Evolutionary conservation across 2,113 vertebrate species (phyloP).

Genomic region (Ceyx margarethae): DNA sequence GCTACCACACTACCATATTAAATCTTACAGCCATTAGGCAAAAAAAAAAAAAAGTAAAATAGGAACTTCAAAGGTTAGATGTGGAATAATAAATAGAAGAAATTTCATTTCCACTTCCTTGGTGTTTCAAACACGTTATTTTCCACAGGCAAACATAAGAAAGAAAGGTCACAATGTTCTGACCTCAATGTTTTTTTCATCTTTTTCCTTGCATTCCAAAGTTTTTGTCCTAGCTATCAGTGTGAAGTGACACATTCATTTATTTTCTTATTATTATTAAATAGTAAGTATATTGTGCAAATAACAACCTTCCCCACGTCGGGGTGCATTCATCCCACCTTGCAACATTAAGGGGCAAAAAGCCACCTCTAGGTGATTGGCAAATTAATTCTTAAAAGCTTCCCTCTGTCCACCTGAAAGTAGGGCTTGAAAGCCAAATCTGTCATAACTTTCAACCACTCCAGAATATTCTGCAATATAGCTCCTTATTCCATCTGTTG

Average conservation of each 20-base stretch:
- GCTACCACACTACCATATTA: not conserved
- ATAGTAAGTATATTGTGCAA: not conserved
- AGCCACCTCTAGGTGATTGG: not conserved
- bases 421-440: not conserved
- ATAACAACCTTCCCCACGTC: not conserved
- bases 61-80: not conserved
- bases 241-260: not conserved
- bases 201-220: not conserved
- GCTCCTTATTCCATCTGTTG: not conserved
- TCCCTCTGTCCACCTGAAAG: not conserved
- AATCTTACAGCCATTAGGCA: not conserved
- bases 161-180: not conserved
- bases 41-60: not conserved
- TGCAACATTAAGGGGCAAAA: not conserved
- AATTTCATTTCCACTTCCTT: not conserved
- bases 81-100: not conserved
- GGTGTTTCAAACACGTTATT: not conserved
- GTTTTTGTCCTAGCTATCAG: not conserved
- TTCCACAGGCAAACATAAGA: not conserved
- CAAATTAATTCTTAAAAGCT: not conserved
- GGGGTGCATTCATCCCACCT: not conserved
- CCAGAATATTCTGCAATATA: not conserved
- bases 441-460: not conserved
- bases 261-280: not conserved
- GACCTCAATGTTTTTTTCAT: not conserved